Conservation (phyloP, 2,797 vertebrate species). For the Alouatta caraya region DNA sequence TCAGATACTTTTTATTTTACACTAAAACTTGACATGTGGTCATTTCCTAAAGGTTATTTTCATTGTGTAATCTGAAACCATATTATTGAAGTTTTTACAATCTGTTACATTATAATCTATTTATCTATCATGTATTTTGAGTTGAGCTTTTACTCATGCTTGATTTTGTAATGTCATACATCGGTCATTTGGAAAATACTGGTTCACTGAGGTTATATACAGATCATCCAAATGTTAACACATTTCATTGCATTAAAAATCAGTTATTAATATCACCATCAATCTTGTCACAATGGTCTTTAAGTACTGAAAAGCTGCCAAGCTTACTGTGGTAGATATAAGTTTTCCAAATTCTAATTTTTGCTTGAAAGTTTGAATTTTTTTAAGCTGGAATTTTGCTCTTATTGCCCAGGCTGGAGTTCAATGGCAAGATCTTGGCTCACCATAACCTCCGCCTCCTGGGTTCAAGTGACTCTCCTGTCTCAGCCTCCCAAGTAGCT, state of each 20-base stretch:
- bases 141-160: background rate
- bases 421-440: background rate
- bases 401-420: background rate
- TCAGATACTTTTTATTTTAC: no score
- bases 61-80: background rate
- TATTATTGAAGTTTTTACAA: background rate
- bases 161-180: background rate
- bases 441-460: background rate
- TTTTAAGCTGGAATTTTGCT: background rate
- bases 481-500: no score
- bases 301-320: background rate
- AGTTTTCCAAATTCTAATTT: slow-evolving; percentile 22
- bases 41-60: slow-evolving; percentile 20
- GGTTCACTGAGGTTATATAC: background rate
- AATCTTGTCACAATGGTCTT: background rate
- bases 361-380: background rate
- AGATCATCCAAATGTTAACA: background rate
- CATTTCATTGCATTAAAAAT: background rate
- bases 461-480: no score
- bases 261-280: background rate
- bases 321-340: background rate
- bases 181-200: background rate
- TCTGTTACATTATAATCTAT: background rate
- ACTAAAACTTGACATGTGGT: background rate
- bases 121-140: background rate